A percentile compares a stretch with the other conserved stretches of the same genome.
Evolutionary conservation across 1,140 invertebrate genomes (phyloP).

Genomic region (Panonychus citri): DNA sequence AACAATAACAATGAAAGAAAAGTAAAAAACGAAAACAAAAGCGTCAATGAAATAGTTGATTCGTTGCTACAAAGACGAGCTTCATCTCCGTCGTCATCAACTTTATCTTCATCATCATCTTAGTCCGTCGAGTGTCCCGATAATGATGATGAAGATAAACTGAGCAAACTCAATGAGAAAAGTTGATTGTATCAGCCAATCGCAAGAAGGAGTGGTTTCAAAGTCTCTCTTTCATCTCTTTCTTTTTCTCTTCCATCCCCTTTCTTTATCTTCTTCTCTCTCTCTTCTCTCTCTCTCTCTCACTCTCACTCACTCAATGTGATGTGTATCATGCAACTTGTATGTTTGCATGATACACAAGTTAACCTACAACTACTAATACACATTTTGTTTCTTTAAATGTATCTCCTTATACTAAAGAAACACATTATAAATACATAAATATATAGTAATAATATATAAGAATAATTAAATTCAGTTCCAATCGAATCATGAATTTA

Average conservation of each 20-base stretch:
- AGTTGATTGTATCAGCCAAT: background rate
- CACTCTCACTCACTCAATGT: background rate
- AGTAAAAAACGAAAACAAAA: too few relatives aligned
- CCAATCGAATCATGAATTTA: background rate
- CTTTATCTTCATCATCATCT: background rate
- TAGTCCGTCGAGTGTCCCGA: background rate
- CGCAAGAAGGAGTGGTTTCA: background rate
- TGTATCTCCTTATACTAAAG: background rate
- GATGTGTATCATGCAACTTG: too few relatives aligned
- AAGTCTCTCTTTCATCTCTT: background rate
- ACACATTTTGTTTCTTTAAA: background rate
- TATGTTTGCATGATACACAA: too few relatives aligned
- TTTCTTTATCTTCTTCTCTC: background rate
- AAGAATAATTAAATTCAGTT: background rate
- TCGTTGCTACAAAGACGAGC: too few relatives aligned
- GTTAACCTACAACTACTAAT: background rate
- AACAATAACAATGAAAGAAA: too few relatives aligned
- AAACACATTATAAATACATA: background rate
- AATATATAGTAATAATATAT: background rate
- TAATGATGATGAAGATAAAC: conserved; percentile 2
- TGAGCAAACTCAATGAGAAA: background rate
- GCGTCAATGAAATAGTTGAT: too few relatives aligned
- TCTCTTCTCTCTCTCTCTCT: background rate
- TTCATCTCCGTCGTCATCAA: background rate
- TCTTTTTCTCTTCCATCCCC: background rate